phyloP scores from a whole-genome alignment of 2,797 vertebrate genomes.

The Pseudomugil tenellus region DNA sequence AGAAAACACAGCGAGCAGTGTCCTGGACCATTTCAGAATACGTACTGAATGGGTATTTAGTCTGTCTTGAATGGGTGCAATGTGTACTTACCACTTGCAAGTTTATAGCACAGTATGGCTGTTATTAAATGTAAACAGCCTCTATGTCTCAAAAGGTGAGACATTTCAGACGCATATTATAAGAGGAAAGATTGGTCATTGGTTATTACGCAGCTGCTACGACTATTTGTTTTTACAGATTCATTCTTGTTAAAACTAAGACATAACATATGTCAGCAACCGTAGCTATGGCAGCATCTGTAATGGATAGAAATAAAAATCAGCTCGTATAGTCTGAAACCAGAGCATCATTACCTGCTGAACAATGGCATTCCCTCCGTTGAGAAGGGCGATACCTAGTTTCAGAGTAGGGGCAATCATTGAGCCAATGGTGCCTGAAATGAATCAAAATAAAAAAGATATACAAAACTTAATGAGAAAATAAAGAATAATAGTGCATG shows the following conservation, averaged over 20 bases:
- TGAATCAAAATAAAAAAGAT: constrained; percentile 34
- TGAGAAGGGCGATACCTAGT: constrained; percentile 92
- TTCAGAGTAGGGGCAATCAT: constrained; percentile 91
- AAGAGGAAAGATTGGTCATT: background rate
- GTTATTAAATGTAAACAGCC: too few relatives aligned
- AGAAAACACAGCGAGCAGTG: background rate
- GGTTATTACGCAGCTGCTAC: background rate
- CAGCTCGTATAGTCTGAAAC: background rate
- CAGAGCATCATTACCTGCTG: constrained; percentile 86
- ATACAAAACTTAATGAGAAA: background rate
- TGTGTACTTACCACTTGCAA: background rate
- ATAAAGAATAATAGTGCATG: background rate
- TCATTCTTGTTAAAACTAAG: background rate
- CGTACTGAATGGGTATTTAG: background rate
- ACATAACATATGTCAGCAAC: background rate
- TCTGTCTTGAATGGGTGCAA: background rate
- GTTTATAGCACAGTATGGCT: background rate
- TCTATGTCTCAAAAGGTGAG: background rate
- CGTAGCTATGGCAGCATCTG: background rate
- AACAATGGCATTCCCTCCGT: constrained; percentile 92
- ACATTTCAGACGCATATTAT: background rate
- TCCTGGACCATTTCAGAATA: background rate
- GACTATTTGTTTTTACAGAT: background rate
- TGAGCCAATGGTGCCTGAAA: constrained; percentile 86
- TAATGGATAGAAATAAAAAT: background rate